Conservation (phyloP, 2,797 vertebrate species). For the Neosalanx taihuensis region DNA sequence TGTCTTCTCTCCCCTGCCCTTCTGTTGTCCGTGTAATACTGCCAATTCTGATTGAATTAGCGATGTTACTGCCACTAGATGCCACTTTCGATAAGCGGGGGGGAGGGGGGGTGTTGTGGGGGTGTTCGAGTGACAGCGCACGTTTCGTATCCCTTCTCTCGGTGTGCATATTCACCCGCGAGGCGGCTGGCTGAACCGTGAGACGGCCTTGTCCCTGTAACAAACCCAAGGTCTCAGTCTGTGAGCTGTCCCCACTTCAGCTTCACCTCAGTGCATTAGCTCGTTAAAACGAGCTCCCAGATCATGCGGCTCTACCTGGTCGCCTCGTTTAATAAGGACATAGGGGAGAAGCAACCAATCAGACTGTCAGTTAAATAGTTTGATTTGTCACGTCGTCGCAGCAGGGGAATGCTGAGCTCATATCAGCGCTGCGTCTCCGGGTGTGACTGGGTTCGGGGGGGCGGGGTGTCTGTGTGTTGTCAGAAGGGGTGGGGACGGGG, state of each 20-base stretch:
- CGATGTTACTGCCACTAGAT: constrained; percentile 8
- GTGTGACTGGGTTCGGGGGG: not conserved
- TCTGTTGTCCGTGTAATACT: constrained; percentile 8
- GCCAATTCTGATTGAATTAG: constrained; percentile 11
- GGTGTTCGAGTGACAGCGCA: too few species aligned
- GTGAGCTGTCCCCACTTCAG: not conserved
- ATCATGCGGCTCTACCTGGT: constrained; percentile 12
- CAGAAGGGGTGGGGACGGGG: not conserved
- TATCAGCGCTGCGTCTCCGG: constrained; percentile 33
- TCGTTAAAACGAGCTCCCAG: constrained; percentile 42
- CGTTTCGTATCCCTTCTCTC: too few species aligned
- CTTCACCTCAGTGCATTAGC: constrained; percentile 38
- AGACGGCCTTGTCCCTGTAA: constrained; percentile 6
- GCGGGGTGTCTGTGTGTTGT: not conserved
- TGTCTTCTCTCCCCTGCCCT: constrained; percentile 9
- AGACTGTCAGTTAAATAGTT: constrained; percentile 44
- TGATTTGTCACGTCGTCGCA: constrained; percentile 50
- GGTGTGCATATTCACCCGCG: not conserved
- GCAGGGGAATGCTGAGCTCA: constrained; percentile 20
- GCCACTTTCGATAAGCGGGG: not conserved
- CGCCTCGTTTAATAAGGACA: not conserved
- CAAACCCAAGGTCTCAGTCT: constrained; percentile 1
- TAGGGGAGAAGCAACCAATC: constrained; percentile 38
- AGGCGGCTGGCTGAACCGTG: not conserved
- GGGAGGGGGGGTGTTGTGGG: too few species aligned